Conservation (phyloP, 2,888 invertebrate species). For the Cheilosia vernalis region DNA sequence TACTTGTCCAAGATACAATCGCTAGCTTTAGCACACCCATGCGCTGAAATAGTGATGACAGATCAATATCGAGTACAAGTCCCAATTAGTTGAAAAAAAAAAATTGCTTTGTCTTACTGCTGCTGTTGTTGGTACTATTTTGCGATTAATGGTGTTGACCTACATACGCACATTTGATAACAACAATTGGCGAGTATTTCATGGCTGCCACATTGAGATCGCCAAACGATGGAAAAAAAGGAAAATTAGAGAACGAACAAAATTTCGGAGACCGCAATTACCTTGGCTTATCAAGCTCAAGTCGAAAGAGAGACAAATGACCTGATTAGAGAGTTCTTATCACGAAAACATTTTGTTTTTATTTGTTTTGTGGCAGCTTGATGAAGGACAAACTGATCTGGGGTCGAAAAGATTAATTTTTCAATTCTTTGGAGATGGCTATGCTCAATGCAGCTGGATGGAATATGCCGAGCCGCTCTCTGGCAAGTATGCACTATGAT, state of each 20-base stretch:
- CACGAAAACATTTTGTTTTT: neutral
- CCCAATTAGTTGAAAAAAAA: no score
- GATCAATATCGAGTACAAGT: no score
- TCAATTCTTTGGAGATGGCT: neutral
- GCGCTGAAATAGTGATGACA: no score
- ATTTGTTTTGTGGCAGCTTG: slow-evolving; percentile 1
- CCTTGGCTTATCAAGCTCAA: slow-evolving; percentile 27
- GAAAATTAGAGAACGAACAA: neutral
- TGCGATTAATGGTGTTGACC: slow-evolving; percentile 44
- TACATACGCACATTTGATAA: slow-evolving; percentile 51
- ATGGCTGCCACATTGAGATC: slow-evolving; percentile 1
- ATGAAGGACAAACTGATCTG: slow-evolving; percentile 12
- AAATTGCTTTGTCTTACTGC: neutral
- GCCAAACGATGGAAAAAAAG: neutral
- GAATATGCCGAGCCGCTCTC: no score
- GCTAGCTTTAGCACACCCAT: neutral
- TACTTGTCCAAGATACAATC: no score
- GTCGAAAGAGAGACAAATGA: slow-evolving; percentile 29
- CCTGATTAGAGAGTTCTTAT: slow-evolving; percentile 23
- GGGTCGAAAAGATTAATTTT: neutral
- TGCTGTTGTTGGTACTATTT: slow-evolving; percentile 1
- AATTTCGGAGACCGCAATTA: slow-evolving; percentile 3
- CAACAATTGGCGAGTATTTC: slow-evolving; percentile 18
- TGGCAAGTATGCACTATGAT: no score
- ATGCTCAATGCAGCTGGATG: no score